A percentile compares a stretch with the other conserved stretches of the same genome.
Evolutionary conservation across 2,888 invertebrate genomes (phyloP).

Genomic region (Xanthorhoe spadicearia): DNA sequence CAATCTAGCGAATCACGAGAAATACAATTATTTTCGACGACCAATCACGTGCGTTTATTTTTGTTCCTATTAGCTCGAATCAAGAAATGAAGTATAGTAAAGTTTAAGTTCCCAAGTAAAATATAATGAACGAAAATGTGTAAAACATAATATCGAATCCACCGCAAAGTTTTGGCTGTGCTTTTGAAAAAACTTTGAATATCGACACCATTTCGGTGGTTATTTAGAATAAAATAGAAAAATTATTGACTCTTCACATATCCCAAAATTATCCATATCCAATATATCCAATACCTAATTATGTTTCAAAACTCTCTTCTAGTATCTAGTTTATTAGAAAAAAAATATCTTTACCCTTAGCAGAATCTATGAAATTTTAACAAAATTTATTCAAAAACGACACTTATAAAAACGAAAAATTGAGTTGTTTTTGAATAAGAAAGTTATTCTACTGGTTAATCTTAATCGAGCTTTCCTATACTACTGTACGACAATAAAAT

Average conservation of each 20-base stretch:
- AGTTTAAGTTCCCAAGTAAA: slow-evolving; percentile 21
- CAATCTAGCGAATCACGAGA: no score
- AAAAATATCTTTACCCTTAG: slow-evolving; percentile 18
- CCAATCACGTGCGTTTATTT: no score
- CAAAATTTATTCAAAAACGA: slow-evolving; percentile 9
- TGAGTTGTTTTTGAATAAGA: slow-evolving; percentile 18
- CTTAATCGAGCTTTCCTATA: slow-evolving; percentile 77
- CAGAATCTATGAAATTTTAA: slow-evolving; percentile 14
- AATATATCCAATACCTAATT: slow-evolving; percentile 19
- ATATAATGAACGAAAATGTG: neutral
- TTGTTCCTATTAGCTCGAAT: no score
- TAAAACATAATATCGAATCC: slow-evolving; percentile 63
- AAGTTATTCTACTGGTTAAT: slow-evolving; percentile 49
- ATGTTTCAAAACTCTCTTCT: slow-evolving; percentile 7
- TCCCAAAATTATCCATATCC: slow-evolving; percentile 58
- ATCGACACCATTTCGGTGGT: slow-evolving; percentile 61
- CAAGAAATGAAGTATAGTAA: no score
- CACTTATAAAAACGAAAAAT: neutral
- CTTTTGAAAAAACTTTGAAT: slow-evolving; percentile 66
- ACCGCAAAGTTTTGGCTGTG: slow-evolving; percentile 80
- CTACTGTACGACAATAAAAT: slow-evolving; percentile 69
- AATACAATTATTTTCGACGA: no score
- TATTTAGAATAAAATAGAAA: slow-evolving; percentile 39
- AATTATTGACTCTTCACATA: slow-evolving; percentile 57
- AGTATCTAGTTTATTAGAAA: slow-evolving; percentile 15